Percentiles rank a stretch among this genome's conserved stretches.
phyloP scores from a whole-genome alignment of 2,113 vertebrate species.

The Takifugu flavidus region DNA sequence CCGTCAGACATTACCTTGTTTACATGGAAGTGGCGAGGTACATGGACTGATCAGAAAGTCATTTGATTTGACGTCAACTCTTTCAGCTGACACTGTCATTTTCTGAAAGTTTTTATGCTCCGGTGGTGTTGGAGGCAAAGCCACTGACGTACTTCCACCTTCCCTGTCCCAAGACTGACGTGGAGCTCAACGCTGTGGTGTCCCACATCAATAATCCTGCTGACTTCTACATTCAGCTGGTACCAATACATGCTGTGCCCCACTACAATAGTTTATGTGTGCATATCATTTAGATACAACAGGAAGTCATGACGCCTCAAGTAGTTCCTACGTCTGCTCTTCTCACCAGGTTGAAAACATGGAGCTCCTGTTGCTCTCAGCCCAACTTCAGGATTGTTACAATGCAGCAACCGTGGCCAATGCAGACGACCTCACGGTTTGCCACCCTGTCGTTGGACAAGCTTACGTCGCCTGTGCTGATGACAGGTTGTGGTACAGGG shows the following conservation, averaged over 20 bases:
- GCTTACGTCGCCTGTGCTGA: constrained; percentile 83
- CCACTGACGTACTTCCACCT: constrained; percentile 74
- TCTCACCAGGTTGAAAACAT: constrained; percentile 72
- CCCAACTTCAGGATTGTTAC: constrained; percentile 81
- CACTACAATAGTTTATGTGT: too few species aligned
- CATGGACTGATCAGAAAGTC: too few species aligned
- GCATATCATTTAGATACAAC: too few species aligned
- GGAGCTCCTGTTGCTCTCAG: constrained; percentile 72
- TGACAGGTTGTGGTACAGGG: constrained; percentile 86
- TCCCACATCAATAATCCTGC: constrained; percentile 81
- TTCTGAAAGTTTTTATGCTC: constrained; percentile 62
- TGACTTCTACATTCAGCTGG: constrained; percentile 89
- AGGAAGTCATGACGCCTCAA: too few species aligned
- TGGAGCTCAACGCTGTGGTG: constrained; percentile 74
- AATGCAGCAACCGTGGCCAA: constrained; percentile 16
- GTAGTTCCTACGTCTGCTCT: not conserved
- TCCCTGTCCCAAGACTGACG: constrained; percentile 69
- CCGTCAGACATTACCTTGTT: constrained; percentile 85
- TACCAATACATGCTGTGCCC: constrained; percentile 51
- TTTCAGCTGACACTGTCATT: not conserved
- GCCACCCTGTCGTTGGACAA: constrained; percentile 79
- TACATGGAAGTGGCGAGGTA: constrained; percentile 88
- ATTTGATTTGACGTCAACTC: too few species aligned
- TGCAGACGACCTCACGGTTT: constrained; percentile 67
- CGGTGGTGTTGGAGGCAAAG: constrained; percentile 29